These are phyloP conservation scores for Amiota minor DNA, from an alignment of 2,888 invertebrate genomes.

Conservation along the genomic window DNA sequence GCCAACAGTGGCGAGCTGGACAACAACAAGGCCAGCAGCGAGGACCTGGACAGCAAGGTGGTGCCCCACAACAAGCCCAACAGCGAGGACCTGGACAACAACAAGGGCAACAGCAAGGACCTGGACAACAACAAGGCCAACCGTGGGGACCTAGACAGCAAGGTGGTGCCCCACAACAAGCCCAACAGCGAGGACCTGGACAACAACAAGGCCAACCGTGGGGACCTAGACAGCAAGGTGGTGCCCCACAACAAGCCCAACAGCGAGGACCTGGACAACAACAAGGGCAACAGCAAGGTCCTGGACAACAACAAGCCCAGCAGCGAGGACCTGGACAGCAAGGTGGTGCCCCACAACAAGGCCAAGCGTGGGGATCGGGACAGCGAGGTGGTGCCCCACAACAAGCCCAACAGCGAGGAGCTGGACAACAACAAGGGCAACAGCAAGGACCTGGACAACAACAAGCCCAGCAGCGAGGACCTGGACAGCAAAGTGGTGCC, in stretches of 20 bases:
- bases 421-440: neutral
- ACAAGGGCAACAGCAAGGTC: too few species aligned
- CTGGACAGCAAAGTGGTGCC: neutral
- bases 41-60: too few species aligned
- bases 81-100: neutral
- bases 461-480: neutral
- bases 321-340: slow-evolving; percentile 16
- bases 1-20: too few species aligned
- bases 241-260: neutral
- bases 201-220: slow-evolving; percentile 30
- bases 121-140: neutral
- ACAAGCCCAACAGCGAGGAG: neutral
- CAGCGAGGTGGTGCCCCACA: too few species aligned
- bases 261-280: slow-evolving; percentile 1
- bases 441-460: slow-evolving; percentile 14
- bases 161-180: slow-evolving; percentile 5
- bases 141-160: neutral
- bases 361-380: neutral
- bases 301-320: too few species aligned
- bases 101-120: neutral
- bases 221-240: too few species aligned
- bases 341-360: slow-evolving; percentile 6
- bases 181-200: slow-evolving; percentile 14
- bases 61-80: neutral
- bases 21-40: neutral